These are phyloP conservation scores for Podarcis muralis DNA, from an alignment of 2,113 vertebrate species.

Conservation along the genomic window DNA sequence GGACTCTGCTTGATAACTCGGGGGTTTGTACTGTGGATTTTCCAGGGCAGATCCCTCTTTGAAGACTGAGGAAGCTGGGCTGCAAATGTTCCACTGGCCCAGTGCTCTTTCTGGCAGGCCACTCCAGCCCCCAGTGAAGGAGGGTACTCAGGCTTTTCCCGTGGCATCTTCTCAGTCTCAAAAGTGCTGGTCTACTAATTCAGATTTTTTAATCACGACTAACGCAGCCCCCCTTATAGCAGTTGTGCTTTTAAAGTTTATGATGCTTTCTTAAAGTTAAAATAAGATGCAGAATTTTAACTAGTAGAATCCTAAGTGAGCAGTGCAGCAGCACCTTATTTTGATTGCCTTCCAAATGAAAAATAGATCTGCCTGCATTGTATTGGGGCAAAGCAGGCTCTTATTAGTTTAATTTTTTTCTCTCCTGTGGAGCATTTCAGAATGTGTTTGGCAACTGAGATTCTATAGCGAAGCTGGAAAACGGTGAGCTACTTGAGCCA, in stretches of 20 bases:
- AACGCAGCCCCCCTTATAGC: neutral
- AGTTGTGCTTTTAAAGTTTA: neutral
- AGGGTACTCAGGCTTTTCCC: no score
- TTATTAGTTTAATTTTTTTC: no score
- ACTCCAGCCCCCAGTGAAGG: no score
- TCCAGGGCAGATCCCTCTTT: neutral
- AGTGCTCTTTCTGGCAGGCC: no score
- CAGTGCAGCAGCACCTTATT: neutral
- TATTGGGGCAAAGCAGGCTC: no score
- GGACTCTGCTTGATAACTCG: neutral
- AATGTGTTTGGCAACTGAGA: slow-evolving; percentile 1
- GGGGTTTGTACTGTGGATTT: neutral
- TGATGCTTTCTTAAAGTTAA: neutral
- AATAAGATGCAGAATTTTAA: neutral
- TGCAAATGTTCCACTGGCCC: no score
- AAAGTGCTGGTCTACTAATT: no score
- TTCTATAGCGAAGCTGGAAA: neutral
- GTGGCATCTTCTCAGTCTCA: no score
- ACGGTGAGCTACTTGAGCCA: slow-evolving; percentile 22
- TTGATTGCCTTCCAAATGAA: neutral
- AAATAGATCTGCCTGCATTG: neutral
- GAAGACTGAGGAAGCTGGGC: no score
- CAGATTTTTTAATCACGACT: neutral
- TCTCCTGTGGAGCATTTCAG: neutral
- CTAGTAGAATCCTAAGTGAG: neutral